Conservation (phyloP, 2,888 invertebrate genomes). For the Parnassius glacialis region DNA sequence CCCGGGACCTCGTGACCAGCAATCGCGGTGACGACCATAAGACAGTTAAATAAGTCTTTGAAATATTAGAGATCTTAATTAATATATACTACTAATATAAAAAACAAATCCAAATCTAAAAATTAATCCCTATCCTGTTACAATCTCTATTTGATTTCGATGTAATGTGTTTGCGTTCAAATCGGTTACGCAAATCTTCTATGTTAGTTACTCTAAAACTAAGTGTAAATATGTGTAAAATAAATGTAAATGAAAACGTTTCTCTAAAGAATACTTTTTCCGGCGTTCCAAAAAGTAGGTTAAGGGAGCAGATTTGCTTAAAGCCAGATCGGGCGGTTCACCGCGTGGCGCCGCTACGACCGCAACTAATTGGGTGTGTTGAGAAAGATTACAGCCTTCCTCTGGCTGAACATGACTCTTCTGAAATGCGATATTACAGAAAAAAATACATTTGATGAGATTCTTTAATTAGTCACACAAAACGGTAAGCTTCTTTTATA, state of each 20-base stretch:
- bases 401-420: slow-evolving; percentile 2
- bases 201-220: no score
- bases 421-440: slow-evolving; percentile 2
- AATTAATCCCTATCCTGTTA: no score
- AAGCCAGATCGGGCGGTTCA: slow-evolving; percentile 5
- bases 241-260: not conserved
- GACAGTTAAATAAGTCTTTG: no score
- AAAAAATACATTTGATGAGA: not conserved
- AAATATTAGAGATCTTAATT: no score
- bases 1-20: no score
- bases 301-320: slow-evolving; percentile 6
- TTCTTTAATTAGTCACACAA: not conserved
- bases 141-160: no score
- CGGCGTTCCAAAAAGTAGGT: slow-evolving; percentile 2
- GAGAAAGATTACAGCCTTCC: slow-evolving; percentile 11
- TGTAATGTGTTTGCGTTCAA: no score
- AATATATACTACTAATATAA: no score
- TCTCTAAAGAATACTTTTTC: not conserved
- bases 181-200: no score
- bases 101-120: no score
- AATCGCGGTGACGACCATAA: no score
- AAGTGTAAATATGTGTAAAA: not conserved
- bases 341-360: slow-evolving; percentile 5
- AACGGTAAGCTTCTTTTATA: no score
- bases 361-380: slow-evolving; percentile 13